Base-by-base conservation (phyloP, 2,113 vertebrate species). In the Aspidoscelis tigris region DNA sequence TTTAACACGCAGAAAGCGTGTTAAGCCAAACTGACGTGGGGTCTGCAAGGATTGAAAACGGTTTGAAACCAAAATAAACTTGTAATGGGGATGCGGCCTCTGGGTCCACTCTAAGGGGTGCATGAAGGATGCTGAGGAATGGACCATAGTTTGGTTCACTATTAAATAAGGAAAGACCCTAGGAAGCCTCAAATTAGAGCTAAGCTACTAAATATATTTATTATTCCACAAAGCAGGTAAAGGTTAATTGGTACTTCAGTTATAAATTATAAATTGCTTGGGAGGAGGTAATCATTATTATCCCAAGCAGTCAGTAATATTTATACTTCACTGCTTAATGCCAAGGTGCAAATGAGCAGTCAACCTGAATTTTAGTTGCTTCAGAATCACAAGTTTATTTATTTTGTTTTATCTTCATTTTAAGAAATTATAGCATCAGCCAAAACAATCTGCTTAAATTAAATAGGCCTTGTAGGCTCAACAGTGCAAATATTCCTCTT, bases 381-480 rank as follows among this genome's bases (percentile, higher is more conserved):
- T 64, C 41, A 68, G 24, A 87, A 77, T 33, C 16, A 87, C 85
- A 76, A 1, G 0, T 41, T 24, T 68, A 80, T 84, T 90, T 73
- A 39, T 72, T 79, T 18, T 74, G 3, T 53, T 3, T 70, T 88
- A 10, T 72, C 69, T 64, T 78, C 5, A 2, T 39, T 53, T 79
- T 33, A 16, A 84, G 77, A 82, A 70, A 87, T 14, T 65, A 68
- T 1, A 22, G 24, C 77, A 61, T 85, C 71, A 43, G 43, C 85
- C 50, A 0, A 87, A 76, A 10, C 87, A 84, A 80, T 78, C 1
- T 18, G n/a, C n/a, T 77, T 82, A 82, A 86, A 89, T 81, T 76
- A 53, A 81, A 10, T 53, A 76, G 75, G 84, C 47, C 41, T 77
- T 82, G 8, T 83, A 83, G 21, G 55, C 44, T 65, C 68, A 53